Conservation (phyloP, 2,797 vertebrate species). For the Phylloscopus collybita region DNA sequence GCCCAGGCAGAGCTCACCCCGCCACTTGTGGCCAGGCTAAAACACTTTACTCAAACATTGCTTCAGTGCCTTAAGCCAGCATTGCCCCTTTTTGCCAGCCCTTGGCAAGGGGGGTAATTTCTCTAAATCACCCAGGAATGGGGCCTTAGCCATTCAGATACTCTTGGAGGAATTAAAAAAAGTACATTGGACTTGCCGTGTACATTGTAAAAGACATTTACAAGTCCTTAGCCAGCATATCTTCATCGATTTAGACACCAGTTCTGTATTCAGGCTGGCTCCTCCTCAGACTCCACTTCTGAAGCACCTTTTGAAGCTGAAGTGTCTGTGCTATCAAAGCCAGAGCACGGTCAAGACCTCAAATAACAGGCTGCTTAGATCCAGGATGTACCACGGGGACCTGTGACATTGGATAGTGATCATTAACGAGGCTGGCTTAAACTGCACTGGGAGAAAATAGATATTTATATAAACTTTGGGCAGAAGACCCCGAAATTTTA, state of each 20-base stretch:
- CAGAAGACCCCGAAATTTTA: neutral
- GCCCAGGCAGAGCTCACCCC: neutral
- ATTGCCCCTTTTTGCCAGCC: neutral
- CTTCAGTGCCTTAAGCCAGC: neutral
- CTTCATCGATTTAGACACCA: neutral
- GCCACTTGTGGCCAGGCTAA: accelerated
- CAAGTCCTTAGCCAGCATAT: neutral
- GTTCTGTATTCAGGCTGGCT: neutral
- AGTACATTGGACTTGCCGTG: slow-evolving; percentile 26
- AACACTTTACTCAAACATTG: neutral
- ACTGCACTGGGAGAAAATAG: neutral
- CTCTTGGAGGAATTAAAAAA: slow-evolving; percentile 53
- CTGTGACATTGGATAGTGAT: accelerated
- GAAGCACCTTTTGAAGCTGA: slow-evolving; percentile 42
- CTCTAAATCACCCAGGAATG: neutral
- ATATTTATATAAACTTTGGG: neutral
- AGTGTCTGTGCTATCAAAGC: slow-evolving; percentile 23
- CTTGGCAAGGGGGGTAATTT: neutral
- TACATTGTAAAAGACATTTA: slow-evolving; percentile 15
- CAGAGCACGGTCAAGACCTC: neutral
- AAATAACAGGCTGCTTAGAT: neutral
- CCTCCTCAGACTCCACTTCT: neutral
- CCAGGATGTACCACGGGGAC: accelerated
- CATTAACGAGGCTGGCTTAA: neutral
- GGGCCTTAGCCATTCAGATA: neutral